Percentiles rank a stretch among this genome's conserved stretches.
Evolutionary conservation across 2,888 invertebrate genomes (phyloP).

Genomic region (Pilophorus perplexus): DNA sequence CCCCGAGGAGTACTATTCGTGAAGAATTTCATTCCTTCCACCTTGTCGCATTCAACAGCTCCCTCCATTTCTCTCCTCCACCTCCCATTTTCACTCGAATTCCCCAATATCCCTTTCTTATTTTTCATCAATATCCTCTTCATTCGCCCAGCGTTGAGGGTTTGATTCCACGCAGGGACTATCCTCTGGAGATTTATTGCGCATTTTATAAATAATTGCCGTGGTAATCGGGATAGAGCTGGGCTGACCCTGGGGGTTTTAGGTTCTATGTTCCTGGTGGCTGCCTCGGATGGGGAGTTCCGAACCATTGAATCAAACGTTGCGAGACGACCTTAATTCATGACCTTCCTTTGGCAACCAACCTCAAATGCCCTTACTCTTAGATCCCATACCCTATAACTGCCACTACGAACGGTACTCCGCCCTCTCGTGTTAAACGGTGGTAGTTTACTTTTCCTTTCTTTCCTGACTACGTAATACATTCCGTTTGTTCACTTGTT

Average conservation of each 20-base stretch:
- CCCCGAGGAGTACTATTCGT: no score
- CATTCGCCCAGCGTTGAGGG: not conserved
- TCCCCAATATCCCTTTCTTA: no score
- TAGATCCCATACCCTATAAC: not conserved
- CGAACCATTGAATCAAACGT: constrained; percentile 37
- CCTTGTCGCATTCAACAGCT: no score
- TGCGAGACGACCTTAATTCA: constrained; percentile 37
- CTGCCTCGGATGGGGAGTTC: constrained; percentile 14
- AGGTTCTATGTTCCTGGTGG: constrained; percentile 11
- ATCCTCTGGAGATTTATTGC: constrained; percentile 15
- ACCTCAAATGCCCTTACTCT: not conserved
- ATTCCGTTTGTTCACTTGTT: no score
- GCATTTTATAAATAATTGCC: constrained; percentile 35
- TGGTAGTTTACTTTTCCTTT: no score
- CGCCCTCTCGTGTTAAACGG: no score
- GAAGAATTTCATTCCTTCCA: no score
- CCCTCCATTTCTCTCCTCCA: no score
- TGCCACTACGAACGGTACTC: no score
- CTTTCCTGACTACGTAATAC: no score
- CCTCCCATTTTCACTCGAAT: no score
- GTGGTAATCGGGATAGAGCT: constrained; percentile 18
- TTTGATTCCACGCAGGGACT: constrained; percentile 1
- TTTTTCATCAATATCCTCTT: constrained; percentile 8
- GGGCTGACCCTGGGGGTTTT: constrained; percentile 3
- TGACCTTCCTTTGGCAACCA: constrained; percentile 35